A percentile compares a stretch with the other conserved stretches of the same genome.
These are phyloP conservation scores for Zoanthus sociatus DNA, from an alignment of 92 coral and sea anemone species.

Conservation along the genomic window DNA sequence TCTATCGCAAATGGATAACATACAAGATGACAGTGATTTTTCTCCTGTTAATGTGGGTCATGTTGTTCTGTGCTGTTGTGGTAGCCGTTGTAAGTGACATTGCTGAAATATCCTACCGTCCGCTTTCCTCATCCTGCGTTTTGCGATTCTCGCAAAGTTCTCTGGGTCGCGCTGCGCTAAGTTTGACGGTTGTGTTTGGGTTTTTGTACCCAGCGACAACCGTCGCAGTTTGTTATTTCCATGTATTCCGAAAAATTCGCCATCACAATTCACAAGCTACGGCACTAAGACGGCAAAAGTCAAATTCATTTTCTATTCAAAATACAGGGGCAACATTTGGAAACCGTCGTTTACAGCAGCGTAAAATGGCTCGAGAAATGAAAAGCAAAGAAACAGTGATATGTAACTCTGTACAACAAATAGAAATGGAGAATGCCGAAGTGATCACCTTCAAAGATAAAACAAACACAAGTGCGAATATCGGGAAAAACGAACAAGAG, in stretches of 20 bases:
- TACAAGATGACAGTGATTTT: constrained; percentile 14
- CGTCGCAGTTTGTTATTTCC: constrained; percentile 16
- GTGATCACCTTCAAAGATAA: background rate
- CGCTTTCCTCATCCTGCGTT: background rate
- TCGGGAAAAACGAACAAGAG: background rate
- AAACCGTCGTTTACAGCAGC: background rate
- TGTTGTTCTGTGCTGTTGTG: background rate
- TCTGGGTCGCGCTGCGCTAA: constrained; percentile 15
- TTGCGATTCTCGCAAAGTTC: constrained; percentile 12
- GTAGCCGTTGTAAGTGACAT: background rate
- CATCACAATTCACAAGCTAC: constrained; percentile 5
- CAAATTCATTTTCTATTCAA: background rate
- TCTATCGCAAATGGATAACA: constrained; percentile 37
- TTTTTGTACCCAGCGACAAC: constrained; percentile 26
- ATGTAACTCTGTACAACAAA: background rate
- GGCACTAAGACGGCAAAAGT: background rate
- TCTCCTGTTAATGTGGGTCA: constrained; percentile 18
- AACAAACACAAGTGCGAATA: background rate
- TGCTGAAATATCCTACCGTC: constrained; percentile 13
- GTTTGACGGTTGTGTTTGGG: constrained; percentile 13
- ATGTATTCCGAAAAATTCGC: constrained; percentile 27
- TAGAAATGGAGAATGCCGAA: background rate
- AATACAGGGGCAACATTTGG: background rate
- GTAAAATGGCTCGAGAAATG: background rate
- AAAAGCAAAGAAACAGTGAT: background rate